Percentiles rank a stretch among this genome's conserved stretches.
phyloP scores from a whole-genome alignment of 2,113 vertebrate genomes.

The Nyctibius bracteatus region DNA sequence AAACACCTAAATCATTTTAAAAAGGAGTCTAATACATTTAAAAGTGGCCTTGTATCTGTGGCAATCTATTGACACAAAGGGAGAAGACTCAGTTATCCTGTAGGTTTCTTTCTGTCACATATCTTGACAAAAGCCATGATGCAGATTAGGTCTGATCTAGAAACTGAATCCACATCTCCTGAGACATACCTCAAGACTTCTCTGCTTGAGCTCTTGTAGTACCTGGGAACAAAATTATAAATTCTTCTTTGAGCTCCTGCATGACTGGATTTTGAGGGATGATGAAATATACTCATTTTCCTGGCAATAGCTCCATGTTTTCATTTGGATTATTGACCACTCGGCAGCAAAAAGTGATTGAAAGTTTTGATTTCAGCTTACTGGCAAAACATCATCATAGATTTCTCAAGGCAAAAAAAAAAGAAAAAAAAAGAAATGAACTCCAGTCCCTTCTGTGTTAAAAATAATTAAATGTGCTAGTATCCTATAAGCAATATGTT shows the following conservation, averaged over 20 bases:
- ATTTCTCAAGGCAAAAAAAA: neutral
- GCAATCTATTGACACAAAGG: neutral
- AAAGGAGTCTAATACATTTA: neutral
- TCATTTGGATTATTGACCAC: neutral
- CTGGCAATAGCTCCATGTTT: neutral
- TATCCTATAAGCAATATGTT: neutral
- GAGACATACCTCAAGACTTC: neutral
- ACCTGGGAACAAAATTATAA: neutral
- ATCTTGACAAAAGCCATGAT: neutral
- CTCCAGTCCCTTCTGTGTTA: neutral
- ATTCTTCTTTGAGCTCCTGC: neutral
- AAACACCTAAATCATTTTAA: neutral
- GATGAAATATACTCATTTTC: neutral
- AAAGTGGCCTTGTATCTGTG: neutral
- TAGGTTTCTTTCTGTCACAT: neutral
- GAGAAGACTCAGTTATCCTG: neutral
- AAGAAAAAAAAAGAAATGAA: neutral
- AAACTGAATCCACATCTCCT: neutral
- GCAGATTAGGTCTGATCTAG: neutral
- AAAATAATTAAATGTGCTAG: neutral
- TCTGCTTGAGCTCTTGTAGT: neutral
- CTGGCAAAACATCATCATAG: neutral
- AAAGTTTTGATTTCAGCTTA: neutral
- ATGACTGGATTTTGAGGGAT: neutral
- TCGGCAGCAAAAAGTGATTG: neutral